Evolutionary conservation across 2,888 invertebrate species (phyloP), one percentile per base, ranked within the genome.

Genomic region (Megastigmus dorsalis): DNA sequence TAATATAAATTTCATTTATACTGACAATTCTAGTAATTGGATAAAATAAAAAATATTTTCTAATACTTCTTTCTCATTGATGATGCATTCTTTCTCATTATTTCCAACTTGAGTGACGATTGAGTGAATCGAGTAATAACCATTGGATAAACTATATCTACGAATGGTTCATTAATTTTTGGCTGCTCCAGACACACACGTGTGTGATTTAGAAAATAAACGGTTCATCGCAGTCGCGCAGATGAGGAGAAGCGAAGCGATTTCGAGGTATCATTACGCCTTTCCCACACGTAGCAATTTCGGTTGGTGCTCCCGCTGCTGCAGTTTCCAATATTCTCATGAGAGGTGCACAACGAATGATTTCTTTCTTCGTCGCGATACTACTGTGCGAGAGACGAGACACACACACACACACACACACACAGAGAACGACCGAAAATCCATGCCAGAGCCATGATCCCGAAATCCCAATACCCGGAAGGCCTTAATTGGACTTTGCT

Each of bases 401-500:
- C 45, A 28, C n/a, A n/a, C n/a, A n/a, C n/a, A n/a, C n/a, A n/a
- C n/a, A n/a, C n/a, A n/a, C n/a, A n/a, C n/a, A n/a, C n/a, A n/a
- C n/a, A n/a, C n/a, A n/a, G n/a, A n/a, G n/a, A n/a, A n/a, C n/a
- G n/a, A n/a, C n/a, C n/a, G n/a, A n/a, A n/a, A n/a, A n/a, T n/a
- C n/a, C n/a, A 2, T 0, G 18, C 10, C 9, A 7, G 28, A 13
- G 30, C 50, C 28, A 18, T 45, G 26, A 69, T 59, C 43, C 43
- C 50, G 10, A 69, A 65, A 69, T 52, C 38, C 54, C 43, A 68
- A 38, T 65, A 59, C 65, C 30, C 43, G 52, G 69, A 69, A 69
- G 63, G 41, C 38, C 52, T 62, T 74, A 74, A 74, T 74, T 74
- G 52, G 50, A 59, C 48, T 63, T 50, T 28, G n/a, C 50, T 45